Evolutionary conservation across 2,113 vertebrate species (phyloP), one percentile per base, ranked within the genome.

Genomic region (Carassius auratus): DNA sequence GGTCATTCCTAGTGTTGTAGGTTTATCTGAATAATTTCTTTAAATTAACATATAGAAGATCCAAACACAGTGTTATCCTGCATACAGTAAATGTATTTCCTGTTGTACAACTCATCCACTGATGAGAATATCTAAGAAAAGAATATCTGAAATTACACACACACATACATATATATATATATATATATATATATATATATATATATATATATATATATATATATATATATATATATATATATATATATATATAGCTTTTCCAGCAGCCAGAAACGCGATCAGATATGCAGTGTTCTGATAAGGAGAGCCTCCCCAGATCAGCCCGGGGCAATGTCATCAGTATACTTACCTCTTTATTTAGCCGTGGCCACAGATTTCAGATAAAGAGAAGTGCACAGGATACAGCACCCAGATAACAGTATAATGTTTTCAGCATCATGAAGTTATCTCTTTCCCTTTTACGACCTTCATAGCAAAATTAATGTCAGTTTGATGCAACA

Each of bases 401-500:
- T 87, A 84, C 76, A 82, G 81, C 78, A 13, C 7, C 17, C 23
- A 85, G 86, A 88, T 89, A 89, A 89, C 89, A 83, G 79, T 74
- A 80, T 69, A 81, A 89, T 85, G 74, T 85, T 87, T 87, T 87
- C 85, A 86, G 52, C 86, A 85, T 83, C 57, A 50, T 85, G 78
- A 81, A 87, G 77, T 86, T 86, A 89, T 89, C 74, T 85, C 68
- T 79, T 62, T n/a, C 38, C 76, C 74, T 74, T 87, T 85, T 83
- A 48, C 21, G 85, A 88, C 86, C 89, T 86, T 89, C 84, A 86
- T 86, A 85, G 86, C 71, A 86, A 88, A 88, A 86, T 85, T 79
- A 88, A 81, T 66, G 69, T 68, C 84, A 55, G 66, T 78, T 59
- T 45, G 33, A 38, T 2, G 3, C 33, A 15, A 50, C 78, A 81